phyloP scores from a whole-genome alignment of 1,140 invertebrate genomes.

The Ceratoteleas bidentatus region DNA sequence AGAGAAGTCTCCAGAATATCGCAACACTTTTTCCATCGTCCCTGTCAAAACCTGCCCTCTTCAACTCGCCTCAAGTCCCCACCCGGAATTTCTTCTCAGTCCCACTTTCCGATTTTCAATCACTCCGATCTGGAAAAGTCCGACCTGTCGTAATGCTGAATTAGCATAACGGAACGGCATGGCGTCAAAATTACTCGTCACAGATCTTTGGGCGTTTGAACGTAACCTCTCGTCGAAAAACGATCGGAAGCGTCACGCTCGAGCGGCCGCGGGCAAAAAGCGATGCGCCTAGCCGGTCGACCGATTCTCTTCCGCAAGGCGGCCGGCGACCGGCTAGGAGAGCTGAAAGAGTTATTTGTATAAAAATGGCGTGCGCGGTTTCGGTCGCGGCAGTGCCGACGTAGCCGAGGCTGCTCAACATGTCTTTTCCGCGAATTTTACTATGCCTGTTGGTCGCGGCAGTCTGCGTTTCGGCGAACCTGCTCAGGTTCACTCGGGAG shows the following conservation, averaged over 20 bases:
- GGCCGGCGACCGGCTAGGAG: constrained; percentile 27
- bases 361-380: constrained; percentile 28
- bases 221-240: constrained; percentile 35
- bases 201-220: constrained; percentile 13
- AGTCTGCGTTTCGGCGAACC: not conserved
- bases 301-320: constrained; percentile 54
- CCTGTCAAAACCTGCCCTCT: too few relatives aligned
- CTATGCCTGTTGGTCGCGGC: constrained; percentile 17
- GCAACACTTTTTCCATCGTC: too few relatives aligned
- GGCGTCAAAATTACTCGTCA: constrained; percentile 1
- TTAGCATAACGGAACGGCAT: constrained; percentile 37
- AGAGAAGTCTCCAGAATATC: too few relatives aligned
- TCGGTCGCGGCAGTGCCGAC: constrained; percentile 16
- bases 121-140: not conserved
- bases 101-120: too few relatives aligned
- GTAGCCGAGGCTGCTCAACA: constrained; percentile 6
- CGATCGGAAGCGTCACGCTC: constrained; percentile 46
- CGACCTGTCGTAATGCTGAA: constrained; percentile 28
- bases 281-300: constrained; percentile 52
- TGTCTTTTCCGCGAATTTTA: not conserved
- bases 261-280: constrained; percentile 39
- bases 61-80: too few relatives aligned
- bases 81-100: too few relatives aligned
- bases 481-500: not conserved
- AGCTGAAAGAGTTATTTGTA: constrained; percentile 58